Conservation (phyloP, 2,797 vertebrate species). For the Menidia menidia region DNA sequence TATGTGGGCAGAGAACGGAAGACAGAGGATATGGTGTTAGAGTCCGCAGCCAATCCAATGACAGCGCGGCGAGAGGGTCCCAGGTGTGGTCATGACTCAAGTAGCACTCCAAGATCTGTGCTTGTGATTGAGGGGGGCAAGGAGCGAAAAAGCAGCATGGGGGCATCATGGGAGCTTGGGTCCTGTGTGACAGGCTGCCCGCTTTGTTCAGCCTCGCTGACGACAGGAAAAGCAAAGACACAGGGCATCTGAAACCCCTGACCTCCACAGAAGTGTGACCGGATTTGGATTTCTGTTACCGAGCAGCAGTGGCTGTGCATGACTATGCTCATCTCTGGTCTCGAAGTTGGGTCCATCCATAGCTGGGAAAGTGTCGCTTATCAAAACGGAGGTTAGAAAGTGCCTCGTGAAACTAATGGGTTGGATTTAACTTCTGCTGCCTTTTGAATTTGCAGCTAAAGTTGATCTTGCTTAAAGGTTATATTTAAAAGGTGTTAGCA, state of each 20-base stretch:
- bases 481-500: neutral
- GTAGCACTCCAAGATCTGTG: slow-evolving; percentile 58
- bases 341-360: slow-evolving; percentile 14
- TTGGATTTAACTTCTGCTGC: too few relatives aligned
- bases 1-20: slow-evolving; percentile 71
- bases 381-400: neutral
- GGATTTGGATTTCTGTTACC: slow-evolving; percentile 42
- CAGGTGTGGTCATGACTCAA: slow-evolving; percentile 76
- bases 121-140: slow-evolving; percentile 52
- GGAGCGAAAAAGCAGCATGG: slow-evolving; percentile 33
- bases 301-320: slow-evolving; percentile 28
- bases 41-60: slow-evolving; percentile 73
- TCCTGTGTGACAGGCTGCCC: slow-evolving; percentile 65
- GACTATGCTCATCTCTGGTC: slow-evolving; percentile 24
- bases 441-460: too few relatives aligned
- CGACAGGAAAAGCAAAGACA: slow-evolving; percentile 66
- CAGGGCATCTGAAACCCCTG: slow-evolving; percentile 49
- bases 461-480: too few relatives aligned
- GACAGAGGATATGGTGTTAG: slow-evolving; percentile 46
- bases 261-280: slow-evolving; percentile 59
- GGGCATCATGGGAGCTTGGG: slow-evolving; percentile 51
- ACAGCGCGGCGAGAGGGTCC: slow-evolving; percentile 68
- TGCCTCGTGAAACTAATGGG: too few relatives aligned
- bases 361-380: slow-evolving; percentile 9
- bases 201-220: slow-evolving; percentile 51